Conservation (phyloP, 2,797 vertebrate species). For the Zalophus californianus region DNA sequence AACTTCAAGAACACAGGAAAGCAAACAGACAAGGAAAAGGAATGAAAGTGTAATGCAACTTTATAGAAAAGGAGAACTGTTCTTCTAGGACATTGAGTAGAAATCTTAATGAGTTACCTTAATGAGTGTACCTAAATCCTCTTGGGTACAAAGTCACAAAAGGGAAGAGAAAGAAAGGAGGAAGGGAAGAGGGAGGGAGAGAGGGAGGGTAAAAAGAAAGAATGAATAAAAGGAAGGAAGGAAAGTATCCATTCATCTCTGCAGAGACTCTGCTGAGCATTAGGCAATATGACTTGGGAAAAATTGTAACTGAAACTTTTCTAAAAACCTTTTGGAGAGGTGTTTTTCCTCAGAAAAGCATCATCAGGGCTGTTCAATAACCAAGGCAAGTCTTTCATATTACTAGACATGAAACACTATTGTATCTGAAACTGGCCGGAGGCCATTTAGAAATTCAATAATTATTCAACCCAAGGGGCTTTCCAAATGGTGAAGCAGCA, state of each 20-base stretch:
- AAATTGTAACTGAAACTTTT: background rate
- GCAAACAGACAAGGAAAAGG: background rate
- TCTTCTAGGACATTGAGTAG: background rate
- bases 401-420: slow-evolving; percentile 39
- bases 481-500: slow-evolving; percentile 47
- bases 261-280: background rate
- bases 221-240: background rate
- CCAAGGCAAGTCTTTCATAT: slow-evolving; percentile 35
- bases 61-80: background rate
- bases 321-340: slow-evolving; percentile 11
- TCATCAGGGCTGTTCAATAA: background rate
- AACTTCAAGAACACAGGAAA: slow-evolving; percentile 8
- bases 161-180: background rate
- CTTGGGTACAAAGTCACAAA: background rate
- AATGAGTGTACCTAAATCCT: background rate
- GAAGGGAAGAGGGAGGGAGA: too few species aligned
- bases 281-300: background rate
- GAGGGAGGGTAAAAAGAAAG: too few species aligned
- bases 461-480: slow-evolving; percentile 49
- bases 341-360: slow-evolving; percentile 29
- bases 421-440: slow-evolving; percentile 37
- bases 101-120: background rate
- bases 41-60: slow-evolving; percentile 13
- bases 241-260: background rate
- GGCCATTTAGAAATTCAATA: slow-evolving; percentile 65